Base-by-base conservation (phyloP, 2,888 invertebrate genomes). In the Apotomis turbidana region DNA sequence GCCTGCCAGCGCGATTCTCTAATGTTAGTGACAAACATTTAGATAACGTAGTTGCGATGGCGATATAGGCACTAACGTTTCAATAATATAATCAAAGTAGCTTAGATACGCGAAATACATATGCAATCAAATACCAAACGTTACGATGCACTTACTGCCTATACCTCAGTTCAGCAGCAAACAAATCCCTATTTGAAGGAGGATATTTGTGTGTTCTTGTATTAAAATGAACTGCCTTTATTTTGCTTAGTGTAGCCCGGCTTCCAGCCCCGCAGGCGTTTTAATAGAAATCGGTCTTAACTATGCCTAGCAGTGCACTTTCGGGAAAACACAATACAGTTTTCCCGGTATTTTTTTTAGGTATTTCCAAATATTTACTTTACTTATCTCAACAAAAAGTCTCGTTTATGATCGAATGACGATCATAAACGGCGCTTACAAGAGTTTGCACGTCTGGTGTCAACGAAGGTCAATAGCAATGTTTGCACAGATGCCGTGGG, bases 381-480 rank as follows among this genome's bases (percentile, higher is more conserved):
- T 13, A 8, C 15, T 51, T 70, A 46, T 54, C n/a, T 51, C 41
- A 51, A 62, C 57, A 62, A 70, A 64, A 70, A 61, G 57, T 49
- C 61, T 44, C 57, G 70, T 64, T 63, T 41, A 59, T 67, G 60
- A 52, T 59, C 52, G 9, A 55, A 27, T 38, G 58, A 15, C 51
- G 51, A 58, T 71, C 51, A 63, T 63, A 67, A 67, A 62, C 63
- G 63, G 51, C 64, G 68, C 57, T 70, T 67, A 62, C 57, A 74
- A 68, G 64, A 71, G 67, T 70, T 74, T 66, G 71, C 73, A 52
- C 71, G 71, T 62, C 76, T 73, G 69, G 62, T 73, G 76, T 77
- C 77, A 75, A 70, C 72, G 82, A 85, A 86, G 86, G 86, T 83
- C 86, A 85, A 78, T 81, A 78, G 74, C 79, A 78, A 79, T 83